Conservation (phyloP, 2,113 vertebrate species). For the Scortum barcoo region DNA sequence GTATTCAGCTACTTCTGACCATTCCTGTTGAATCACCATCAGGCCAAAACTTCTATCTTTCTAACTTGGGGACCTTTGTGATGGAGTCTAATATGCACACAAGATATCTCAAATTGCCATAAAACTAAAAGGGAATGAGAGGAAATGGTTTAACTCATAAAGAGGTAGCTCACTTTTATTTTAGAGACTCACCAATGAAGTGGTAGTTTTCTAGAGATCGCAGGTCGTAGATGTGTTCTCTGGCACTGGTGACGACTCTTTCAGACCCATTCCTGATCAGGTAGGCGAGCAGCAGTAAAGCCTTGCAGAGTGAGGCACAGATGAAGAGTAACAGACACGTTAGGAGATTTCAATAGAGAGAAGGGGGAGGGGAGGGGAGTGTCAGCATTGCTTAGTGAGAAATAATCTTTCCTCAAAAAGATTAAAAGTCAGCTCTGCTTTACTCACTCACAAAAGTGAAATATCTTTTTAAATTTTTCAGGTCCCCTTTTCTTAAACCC, state of each 20-base stretch:
- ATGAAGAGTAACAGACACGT: not conserved
- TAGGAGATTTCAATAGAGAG: not conserved
- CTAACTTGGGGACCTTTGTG: not conserved
- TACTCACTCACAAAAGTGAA: not conserved
- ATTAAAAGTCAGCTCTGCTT: not conserved
- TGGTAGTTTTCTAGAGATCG: slow-evolving; percentile 99
- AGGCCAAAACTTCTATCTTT: no score
- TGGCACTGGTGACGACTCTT: slow-evolving; percentile 98
- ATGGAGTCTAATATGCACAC: not conserved
- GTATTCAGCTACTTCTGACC: no score
- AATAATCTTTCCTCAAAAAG: not conserved
- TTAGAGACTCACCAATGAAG: slow-evolving; percentile 80
- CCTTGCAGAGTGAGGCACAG: slow-evolving; percentile 79
- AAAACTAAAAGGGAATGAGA: not conserved
- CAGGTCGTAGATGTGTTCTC: slow-evolving; percentile 99
- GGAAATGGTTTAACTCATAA: not conserved
- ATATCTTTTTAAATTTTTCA: not conserved
- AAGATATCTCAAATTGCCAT: not conserved
- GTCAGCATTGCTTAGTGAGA: not conserved
- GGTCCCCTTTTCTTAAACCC: not conserved
- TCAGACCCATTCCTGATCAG: slow-evolving; percentile 99
- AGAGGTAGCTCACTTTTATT: not conserved
- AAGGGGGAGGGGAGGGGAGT: no score
- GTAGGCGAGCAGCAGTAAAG: slow-evolving; percentile 97
- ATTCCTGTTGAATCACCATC: no score